phyloP scores from a whole-genome alignment of 2,888 invertebrate species.

The Drosophila pegasa region DNA sequence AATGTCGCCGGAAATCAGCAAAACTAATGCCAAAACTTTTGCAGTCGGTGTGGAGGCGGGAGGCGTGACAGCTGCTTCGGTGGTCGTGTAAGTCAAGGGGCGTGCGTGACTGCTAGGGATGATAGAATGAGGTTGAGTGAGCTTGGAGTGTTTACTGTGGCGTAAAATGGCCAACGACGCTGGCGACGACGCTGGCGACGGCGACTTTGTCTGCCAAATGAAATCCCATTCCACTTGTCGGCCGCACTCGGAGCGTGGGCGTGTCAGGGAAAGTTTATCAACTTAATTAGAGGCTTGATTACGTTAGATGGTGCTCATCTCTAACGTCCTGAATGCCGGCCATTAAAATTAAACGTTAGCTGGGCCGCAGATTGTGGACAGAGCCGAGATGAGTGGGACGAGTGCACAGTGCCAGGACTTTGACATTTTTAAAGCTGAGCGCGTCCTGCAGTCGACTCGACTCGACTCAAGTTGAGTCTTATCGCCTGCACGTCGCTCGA shows the following conservation, averaged over 20 bases:
- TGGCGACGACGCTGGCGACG: slow-evolving; percentile 1
- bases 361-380: slow-evolving; percentile 38
- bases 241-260: slow-evolving; percentile 26
- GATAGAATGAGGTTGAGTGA: background rate
- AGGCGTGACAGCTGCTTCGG: slow-evolving; percentile 53
- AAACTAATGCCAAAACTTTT: slow-evolving; percentile 73
- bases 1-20: slow-evolving; percentile 66
- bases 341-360: slow-evolving; percentile 71
- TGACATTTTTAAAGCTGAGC: slow-evolving; percentile 73
- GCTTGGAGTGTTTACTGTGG: slow-evolving; percentile 57
- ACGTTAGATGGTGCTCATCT: slow-evolving; percentile 61
- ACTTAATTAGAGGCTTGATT: slow-evolving; percentile 80
- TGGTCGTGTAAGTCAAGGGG: slow-evolving; percentile 59
- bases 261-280: slow-evolving; percentile 71
- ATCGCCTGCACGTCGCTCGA: slow-evolving; percentile 6
- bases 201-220: slow-evolving; percentile 59
- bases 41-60: slow-evolving; percentile 8
- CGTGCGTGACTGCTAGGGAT: slow-evolving; percentile 19
- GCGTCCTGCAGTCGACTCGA: slow-evolving; percentile 23
- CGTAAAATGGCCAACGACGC: slow-evolving; percentile 69
- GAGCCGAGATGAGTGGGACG: background rate
- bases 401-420: slow-evolving; percentile 48
- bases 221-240: slow-evolving; percentile 34
- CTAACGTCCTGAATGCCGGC: slow-evolving; percentile 31
- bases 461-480: background rate